These are phyloP conservation scores for Mus spretus DNA, from an alignment of 2,797 vertebrate genomes.

Conservation along the genomic window DNA sequence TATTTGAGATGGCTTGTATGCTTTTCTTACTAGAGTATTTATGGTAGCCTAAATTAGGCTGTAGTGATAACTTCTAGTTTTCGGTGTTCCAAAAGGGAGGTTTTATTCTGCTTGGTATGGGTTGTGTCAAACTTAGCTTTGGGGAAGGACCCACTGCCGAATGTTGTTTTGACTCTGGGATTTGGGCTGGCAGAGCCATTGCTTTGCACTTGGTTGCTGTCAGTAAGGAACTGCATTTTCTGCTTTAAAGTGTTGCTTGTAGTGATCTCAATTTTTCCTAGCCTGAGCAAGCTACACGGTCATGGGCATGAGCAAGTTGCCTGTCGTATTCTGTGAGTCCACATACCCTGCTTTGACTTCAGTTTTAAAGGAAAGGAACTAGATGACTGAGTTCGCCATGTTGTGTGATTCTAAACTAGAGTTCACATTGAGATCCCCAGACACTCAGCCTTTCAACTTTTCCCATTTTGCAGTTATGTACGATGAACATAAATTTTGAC, in stretches of 20 bases:
- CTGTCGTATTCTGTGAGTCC: neutral
- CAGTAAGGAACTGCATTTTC: neutral
- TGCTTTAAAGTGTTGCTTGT: neutral
- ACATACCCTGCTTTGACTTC: neutral
- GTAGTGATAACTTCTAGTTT: neutral
- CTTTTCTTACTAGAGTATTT: neutral
- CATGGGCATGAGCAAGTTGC: neutral
- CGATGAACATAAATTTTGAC: neutral
- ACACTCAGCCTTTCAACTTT: neutral
- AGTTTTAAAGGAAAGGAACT: neutral
- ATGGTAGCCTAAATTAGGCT: neutral
- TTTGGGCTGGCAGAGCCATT: conserved; percentile 11
- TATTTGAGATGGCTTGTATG: neutral
- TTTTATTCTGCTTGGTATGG: neutral
- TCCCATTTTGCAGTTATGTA: neutral
- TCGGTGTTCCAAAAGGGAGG: neutral
- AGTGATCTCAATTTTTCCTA: conserved; percentile 6
- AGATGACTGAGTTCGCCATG: no score
- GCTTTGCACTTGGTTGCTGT: neutral
- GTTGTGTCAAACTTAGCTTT: neutral
- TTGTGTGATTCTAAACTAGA: neutral
- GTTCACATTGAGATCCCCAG: neutral
- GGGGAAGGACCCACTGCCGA: neutral
- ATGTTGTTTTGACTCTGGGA: neutral
- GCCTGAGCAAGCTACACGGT: neutral